Base-by-base conservation (phyloP, 2,113 vertebrate genomes). In the Lagenorhynchus albirostris region DNA sequence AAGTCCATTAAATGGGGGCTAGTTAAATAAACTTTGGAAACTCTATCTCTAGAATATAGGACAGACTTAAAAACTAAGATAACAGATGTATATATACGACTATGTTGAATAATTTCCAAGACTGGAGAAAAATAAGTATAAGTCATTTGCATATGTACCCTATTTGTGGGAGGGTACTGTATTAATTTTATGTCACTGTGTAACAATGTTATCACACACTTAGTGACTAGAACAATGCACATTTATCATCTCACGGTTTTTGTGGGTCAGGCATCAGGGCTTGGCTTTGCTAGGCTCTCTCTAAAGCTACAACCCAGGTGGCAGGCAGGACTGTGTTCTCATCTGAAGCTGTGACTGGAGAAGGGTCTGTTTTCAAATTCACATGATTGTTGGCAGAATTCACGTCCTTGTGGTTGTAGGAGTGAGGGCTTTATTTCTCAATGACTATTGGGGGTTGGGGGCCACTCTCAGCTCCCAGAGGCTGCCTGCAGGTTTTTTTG, bases 21-120 rank as follows among this genome's bases (percentile, higher is more conserved):
- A 25, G 21, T 38, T 94, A 90, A 77, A 73, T 53, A 89, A 84
- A 60, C 62, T 47, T 26, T 47, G 17, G 0, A 50, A 10, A 13
- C 38, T 58, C 23, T 38, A 10, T 82, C 8, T 8, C 44, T 91
- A 77, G 29, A 71, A 47, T 33, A 62, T n/a, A 71, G 84, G 26
- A 70, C 3, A 71, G 13, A 8, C 86, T 94, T 90, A 88, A 82
- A 94, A 82, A 44, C 29, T 80, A 84, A 58, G 8, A 21, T 10
- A 15, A 23, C 31, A 44, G 26, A 33, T 65, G 3, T 55, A 17
- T n/a, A 41, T 18, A 41, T 55, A 73, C 23, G 7, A 38, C 4
- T 31, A 44, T 25, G 18, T 20, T 44, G 47, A 76, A 47, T 82
- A 58, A 90, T 25, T 70, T 38, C n/a, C 41, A 89, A 85, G 50